Evolutionary conservation across 2,888 invertebrate genomes (phyloP).

Genomic region (Rhodophaea formosa): DNA sequence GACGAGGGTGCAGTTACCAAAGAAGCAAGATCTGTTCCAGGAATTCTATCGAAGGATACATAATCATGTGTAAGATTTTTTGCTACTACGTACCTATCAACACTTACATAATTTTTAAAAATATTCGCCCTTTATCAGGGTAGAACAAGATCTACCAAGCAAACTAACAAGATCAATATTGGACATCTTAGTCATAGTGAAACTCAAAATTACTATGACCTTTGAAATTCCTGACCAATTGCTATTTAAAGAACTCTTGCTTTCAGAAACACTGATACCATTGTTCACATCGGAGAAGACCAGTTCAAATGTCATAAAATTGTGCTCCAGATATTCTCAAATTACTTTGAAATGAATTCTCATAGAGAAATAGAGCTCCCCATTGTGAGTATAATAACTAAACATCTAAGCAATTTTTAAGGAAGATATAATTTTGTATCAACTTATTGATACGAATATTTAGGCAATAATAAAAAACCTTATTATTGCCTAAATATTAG

Average conservation of each 20-base stretch:
- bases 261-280: slow-evolving; percentile 84
- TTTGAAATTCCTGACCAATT: neutral
- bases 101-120: too few relatives aligned
- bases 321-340: slow-evolving; percentile 86
- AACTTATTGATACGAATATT: too few relatives aligned
- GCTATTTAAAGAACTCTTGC: neutral
- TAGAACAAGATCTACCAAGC: too few relatives aligned
- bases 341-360: slow-evolving; percentile 79
- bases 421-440: too few relatives aligned
- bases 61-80: slow-evolving; percentile 81
- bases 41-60: slow-evolving; percentile 84
- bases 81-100: neutral
- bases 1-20: slow-evolving; percentile 82
- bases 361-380: slow-evolving; percentile 60
- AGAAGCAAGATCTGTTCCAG: slow-evolving; percentile 84
- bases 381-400: slow-evolving; percentile 43
- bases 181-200: too few relatives aligned
- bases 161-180: too few relatives aligned
- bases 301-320: slow-evolving; percentile 86
- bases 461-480: too few relatives aligned
- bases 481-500: too few relatives aligned
- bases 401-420: too few relatives aligned
- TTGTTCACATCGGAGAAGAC: slow-evolving; percentile 83
- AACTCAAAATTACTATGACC: neutral
- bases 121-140: too few relatives aligned